Evolutionary conservation across 2,797 vertebrate genomes (phyloP).

Genomic region (Clarias fuscus): DNA sequence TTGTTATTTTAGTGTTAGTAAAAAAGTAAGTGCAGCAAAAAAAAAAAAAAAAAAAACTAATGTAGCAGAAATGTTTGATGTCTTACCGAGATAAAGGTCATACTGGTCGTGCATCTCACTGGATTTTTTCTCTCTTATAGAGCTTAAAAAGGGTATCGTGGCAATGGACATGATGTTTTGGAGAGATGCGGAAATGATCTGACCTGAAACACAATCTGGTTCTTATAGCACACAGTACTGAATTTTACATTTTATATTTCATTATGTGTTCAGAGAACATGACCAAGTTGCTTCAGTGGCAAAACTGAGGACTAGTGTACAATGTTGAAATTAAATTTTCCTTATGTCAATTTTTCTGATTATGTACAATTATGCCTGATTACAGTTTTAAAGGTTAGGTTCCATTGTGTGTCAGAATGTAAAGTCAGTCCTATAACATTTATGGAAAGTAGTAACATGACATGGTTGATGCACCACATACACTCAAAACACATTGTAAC

Average conservation of each 20-base stretch:
- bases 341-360: background rate
- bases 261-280: background rate
- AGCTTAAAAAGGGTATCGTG: background rate
- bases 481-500: background rate
- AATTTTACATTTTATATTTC: background rate
- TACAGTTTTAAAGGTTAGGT: background rate
- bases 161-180: conserved; percentile 42
- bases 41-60: no score
- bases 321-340: background rate
- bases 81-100: conserved; percentile 59
- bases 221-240: background rate
- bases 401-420: background rate
- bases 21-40: no score
- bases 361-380: background rate
- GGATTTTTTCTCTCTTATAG: conserved; percentile 10
- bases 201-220: conserved; percentile 51
- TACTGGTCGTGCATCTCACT: conserved; percentile 20
- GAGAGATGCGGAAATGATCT: conserved; percentile 56
- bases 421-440: background rate
- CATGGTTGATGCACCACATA: background rate
- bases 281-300: background rate
- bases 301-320: background rate
- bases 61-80: background rate
- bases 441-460: background rate
- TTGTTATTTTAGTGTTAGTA: no score